phyloP scores from a whole-genome alignment of 2,113 vertebrate genomes.

The Australoheros scitulus region DNA sequence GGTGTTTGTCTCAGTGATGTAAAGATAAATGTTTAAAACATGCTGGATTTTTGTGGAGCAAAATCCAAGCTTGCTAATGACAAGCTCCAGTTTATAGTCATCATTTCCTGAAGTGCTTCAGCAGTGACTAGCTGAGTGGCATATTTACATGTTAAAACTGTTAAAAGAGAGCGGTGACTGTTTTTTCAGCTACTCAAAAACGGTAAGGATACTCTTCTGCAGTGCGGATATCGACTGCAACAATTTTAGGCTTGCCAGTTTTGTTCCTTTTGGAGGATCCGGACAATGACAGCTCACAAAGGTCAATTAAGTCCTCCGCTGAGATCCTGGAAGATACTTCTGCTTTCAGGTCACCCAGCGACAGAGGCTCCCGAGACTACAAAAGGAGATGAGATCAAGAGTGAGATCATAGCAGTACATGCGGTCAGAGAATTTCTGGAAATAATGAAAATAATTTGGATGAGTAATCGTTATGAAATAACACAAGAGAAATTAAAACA shows the following conservation, averaged over 20 bases:
- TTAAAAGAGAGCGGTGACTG: neutral
- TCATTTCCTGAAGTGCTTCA: neutral
- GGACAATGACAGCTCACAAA: constrained; percentile 88
- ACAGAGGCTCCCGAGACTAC: constrained; percentile 92
- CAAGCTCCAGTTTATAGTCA: neutral
- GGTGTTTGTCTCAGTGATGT: no score
- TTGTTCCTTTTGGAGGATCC: constrained; percentile 87
- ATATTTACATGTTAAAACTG: constrained; percentile 5
- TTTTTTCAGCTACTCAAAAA: neutral
- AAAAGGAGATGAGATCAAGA: constrained; percentile 31
- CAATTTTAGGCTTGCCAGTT: constrained; percentile 89
- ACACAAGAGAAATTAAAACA: neutral
- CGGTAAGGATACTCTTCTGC: constrained; percentile 95
- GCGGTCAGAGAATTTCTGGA: neutral
- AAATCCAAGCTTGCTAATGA: neutral
- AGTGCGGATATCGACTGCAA: constrained; percentile 93
- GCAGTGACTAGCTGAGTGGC: neutral
- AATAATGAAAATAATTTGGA: neutral
- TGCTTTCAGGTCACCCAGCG: constrained; percentile 92
- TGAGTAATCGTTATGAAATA: neutral
- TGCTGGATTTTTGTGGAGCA: no score
- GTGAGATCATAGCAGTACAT: neutral
- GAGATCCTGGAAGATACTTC: constrained; percentile 95
- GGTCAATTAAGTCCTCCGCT: constrained; percentile 94
- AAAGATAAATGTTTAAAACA: neutral